phyloP scores from a whole-genome alignment of 2,888 invertebrate species.

The Adineta ricciae region DNA sequence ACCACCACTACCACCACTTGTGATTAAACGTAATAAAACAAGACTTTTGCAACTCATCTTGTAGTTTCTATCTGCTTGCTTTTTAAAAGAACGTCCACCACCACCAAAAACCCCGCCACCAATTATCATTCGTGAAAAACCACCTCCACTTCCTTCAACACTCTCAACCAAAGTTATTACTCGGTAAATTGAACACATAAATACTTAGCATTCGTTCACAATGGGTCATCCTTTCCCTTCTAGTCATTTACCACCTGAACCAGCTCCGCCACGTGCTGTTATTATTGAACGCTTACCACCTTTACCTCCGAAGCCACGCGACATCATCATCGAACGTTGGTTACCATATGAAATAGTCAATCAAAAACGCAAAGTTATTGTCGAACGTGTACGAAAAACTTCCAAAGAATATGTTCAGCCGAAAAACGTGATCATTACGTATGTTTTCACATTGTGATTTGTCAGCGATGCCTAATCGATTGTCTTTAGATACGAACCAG shows the following conservation, averaged over 20 bases:
- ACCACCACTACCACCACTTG: constrained; percentile 5
- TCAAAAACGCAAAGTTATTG: constrained; percentile 17
- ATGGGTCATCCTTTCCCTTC: not conserved
- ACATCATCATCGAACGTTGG: constrained; percentile 24
- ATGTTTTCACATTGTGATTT: not conserved
- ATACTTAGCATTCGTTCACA: not conserved
- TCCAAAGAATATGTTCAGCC: not conserved
- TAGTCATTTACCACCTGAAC: constrained; percentile 2
- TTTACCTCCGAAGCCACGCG: constrained; percentile 19
- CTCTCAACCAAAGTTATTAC: not conserved
- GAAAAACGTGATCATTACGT: not conserved
- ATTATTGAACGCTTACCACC: constrained; percentile 20
- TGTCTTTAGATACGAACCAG: not conserved
- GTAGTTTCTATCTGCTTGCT: not conserved
- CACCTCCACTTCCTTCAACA: not conserved
- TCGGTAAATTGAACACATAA: not conserved
- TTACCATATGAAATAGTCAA: constrained; percentile 19
- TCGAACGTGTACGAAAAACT: not conserved
- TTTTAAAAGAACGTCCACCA: not conserved
- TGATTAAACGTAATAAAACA: constrained; percentile 6
- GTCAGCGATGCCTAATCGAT: not conserved
- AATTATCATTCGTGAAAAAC: constrained; percentile 11
- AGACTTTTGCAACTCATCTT: not conserved
- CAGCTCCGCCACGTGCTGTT: not conserved
- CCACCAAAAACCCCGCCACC: constrained; percentile 16